Percentiles rank a stretch among this genome's conserved stretches.
These are phyloP conservation scores for Plebejus argus DNA, from an alignment of 2,888 invertebrate species.

Conservation along the genomic window DNA sequence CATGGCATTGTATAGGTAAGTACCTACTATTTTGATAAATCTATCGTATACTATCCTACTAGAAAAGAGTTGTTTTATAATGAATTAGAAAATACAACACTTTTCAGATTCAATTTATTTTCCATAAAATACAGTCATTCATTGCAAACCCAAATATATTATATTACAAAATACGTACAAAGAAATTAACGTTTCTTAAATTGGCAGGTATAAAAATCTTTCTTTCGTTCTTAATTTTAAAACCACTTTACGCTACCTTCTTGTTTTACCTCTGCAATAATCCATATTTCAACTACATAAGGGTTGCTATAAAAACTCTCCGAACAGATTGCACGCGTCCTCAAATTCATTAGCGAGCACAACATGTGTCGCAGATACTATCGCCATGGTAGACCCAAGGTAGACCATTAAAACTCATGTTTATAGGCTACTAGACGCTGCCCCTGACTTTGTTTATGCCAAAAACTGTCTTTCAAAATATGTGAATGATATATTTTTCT, in stretches of 20 bases:
- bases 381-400: slow-evolving; percentile 46
- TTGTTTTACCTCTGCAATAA: not conserved
- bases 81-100: too few species aligned
- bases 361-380: slow-evolving; percentile 73
- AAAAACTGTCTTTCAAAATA: not conserved
- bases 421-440: slow-evolving; percentile 47
- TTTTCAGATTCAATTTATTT: too few species aligned
- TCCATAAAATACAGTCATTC: too few species aligned
- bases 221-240: not conserved
- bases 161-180: too few species aligned
- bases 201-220: not conserved
- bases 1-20: too few species aligned
- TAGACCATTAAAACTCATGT: slow-evolving; percentile 63
- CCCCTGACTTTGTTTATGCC: not conserved
- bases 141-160: too few species aligned
- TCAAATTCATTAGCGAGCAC: slow-evolving; percentile 66
- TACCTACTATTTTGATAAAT: too few species aligned
- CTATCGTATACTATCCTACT: too few species aligned
- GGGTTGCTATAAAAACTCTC: not conserved
- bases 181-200: too few species aligned
- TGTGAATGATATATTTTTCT: too few species aligned
- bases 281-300: not conserved
- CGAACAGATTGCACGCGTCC: slow-evolving; percentile 43
- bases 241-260: slow-evolving; percentile 44
- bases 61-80: too few species aligned